Conservation (phyloP, 2,113 vertebrate genomes). For the Trinectes maculatus region DNA sequence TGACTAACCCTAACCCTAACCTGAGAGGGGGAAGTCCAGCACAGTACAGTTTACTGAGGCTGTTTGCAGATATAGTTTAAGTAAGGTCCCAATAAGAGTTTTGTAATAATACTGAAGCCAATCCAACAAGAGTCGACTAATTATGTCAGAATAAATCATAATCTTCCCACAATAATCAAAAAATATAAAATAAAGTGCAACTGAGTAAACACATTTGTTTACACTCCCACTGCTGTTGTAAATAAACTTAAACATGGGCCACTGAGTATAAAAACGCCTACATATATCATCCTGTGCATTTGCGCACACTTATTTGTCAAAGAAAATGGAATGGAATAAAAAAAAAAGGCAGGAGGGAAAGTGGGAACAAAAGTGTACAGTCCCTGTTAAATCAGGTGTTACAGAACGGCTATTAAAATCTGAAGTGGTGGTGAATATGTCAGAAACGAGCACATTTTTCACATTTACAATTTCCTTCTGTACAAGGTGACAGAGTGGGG, state of each 20-base stretch:
- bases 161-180: too few relatives aligned
- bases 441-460: conserved; percentile 53
- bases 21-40: background rate
- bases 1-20: too few relatives aligned
- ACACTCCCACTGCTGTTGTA: too few relatives aligned
- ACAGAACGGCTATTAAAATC: conserved; percentile 50
- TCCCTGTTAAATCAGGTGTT: conserved; percentile 59
- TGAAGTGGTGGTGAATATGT: conserved; percentile 56
- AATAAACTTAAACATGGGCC: too few relatives aligned
- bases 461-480: conserved; percentile 57
- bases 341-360: background rate
- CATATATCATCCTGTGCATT: too few relatives aligned
- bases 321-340: too few relatives aligned
- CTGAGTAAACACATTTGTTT: too few relatives aligned
- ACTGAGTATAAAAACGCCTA: too few relatives aligned
- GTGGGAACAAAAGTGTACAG: conserved; percentile 22
- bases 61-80: background rate
- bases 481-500: conserved; percentile 53
- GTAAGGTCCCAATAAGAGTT: background rate
- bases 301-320: too few relatives aligned
- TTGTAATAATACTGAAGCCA: background rate
- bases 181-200: too few relatives aligned
- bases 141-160: too few relatives aligned
- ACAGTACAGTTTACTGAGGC: background rate
- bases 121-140: too few relatives aligned